Evolutionary conservation across 2,888 invertebrate genomes (phyloP), one percentile per base, ranked within the genome.

Genomic region (Liposcelis brunnea): DNA sequence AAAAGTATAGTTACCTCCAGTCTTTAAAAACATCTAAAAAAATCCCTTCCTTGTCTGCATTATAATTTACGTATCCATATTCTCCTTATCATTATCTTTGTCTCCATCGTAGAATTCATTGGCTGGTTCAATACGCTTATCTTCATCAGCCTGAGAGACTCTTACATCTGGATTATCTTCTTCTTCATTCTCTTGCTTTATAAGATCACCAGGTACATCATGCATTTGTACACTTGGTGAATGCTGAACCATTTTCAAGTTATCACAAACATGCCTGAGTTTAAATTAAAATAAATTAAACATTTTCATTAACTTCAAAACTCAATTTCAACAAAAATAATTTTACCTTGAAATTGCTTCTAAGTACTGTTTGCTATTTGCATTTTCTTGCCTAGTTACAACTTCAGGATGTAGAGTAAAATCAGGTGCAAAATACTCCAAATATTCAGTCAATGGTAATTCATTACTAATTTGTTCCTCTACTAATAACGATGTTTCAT

Each of bases 201-300:
- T 48, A 40, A 49, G 56, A 38, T 54, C 61, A 65, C 79, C 79
- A 11, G 94, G 94, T 2, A 91, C 80, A 58, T 91, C 87, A 43
- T 93, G 85, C 91, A 98, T 93, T 66, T 98, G 97, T 0, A 98
- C 97, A 52, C 87, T 90, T 0, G 94, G 94, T 0, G 95, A 89
- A 58, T 87, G 82, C 55, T 85, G 84, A 53, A 89, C 77, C 80
- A 89, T 84, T 66, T 87, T 89, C 32, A 97, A 67, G 62, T 94
- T 95, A 58, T 97, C 95, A 55, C 80, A 81, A 0, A 89, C 85
- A 57, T 86, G 83, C 55, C 80, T 79, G 10, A 35, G 35, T n/a
- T n/a, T n/a, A 35, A 35, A 35, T 7, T 6, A 35, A 14, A 16
- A 15, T 6, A 35, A 35, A 35, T 4, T 4, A 14, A 32, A n/a